phyloP scores from a whole-genome alignment of 1,140 invertebrate species.

The Melipona quadrifasciata region DNA sequence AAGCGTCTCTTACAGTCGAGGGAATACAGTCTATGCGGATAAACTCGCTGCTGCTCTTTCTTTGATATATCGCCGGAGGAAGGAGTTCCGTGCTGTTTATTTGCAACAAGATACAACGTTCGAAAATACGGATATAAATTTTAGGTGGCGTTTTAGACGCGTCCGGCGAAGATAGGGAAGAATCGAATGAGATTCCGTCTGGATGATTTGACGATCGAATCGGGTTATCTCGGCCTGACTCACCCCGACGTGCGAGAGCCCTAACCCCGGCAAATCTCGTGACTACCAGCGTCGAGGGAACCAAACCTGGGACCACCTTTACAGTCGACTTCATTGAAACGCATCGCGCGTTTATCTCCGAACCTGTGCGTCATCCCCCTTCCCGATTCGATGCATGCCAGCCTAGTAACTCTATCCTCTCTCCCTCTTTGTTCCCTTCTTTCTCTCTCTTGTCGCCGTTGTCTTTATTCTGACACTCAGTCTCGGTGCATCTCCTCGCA shows the following conservation, averaged over 20 bases:
- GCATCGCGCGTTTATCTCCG: conserved; percentile 69
- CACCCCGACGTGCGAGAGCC: conserved; percentile 20
- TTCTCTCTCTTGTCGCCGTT: background rate
- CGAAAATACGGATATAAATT: background rate
- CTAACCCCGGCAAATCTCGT: conserved; percentile 27
- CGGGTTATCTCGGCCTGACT: conserved; percentile 44
- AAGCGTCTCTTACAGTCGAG: background rate
- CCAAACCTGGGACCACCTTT: conserved; percentile 65
- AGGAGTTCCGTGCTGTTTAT: background rate
- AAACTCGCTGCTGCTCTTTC: background rate
- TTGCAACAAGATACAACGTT: background rate
- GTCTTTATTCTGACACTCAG: conserved; percentile 28
- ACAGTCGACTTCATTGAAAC: conserved; percentile 75
- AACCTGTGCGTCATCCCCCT: too few species aligned
- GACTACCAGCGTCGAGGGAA: conserved; percentile 40
- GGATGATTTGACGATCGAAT: conserved; percentile 8
- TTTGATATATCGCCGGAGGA: background rate
- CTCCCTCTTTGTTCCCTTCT: conserved; percentile 1
- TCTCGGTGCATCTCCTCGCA: conserved; percentile 37
- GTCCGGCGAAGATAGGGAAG: background rate
- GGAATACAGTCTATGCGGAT: background rate
- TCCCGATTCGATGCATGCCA: background rate
- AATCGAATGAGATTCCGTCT: background rate
- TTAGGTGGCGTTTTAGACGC: background rate
- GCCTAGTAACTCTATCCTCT: conserved; percentile 61